Evolutionary conservation across 1,140 invertebrate genomes (phyloP).

Genomic region (Polyergus mexicanus): DNA sequence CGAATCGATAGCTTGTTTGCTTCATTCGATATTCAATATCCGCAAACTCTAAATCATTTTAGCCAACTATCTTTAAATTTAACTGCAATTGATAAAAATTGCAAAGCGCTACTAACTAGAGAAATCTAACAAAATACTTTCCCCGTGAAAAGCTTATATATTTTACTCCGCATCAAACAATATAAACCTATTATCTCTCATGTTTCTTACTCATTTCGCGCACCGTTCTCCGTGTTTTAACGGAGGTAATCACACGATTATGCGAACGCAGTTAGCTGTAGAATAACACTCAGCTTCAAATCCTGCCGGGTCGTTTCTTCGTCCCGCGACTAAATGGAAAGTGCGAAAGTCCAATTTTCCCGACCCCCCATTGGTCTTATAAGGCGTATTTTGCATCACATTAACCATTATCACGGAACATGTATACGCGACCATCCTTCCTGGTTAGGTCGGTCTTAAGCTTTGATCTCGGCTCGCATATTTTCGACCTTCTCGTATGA

Average conservation of each 20-base stretch:
- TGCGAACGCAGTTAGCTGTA: conserved; percentile 1
- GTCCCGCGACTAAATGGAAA: neutral
- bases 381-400: conserved; percentile 34
- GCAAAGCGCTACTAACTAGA: neutral
- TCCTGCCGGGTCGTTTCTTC: neutral
- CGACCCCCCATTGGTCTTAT: conserved; percentile 20
- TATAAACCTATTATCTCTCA: neutral
- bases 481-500: conserved; percentile 43
- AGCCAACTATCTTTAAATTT: neutral
- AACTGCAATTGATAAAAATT: conserved; percentile 16
- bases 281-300: conserved; percentile 23
- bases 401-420: neutral
- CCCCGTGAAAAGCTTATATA: no score
- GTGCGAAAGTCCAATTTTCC: conserved; percentile 12
- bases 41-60: conserved; percentile 7
- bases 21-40: conserved; percentile 4
- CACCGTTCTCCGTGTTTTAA: conserved; percentile 7
- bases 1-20: conserved; percentile 45
- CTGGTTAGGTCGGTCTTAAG: conserved; percentile 29
- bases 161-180: neutral
- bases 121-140: conserved; percentile 1
- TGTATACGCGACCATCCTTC: conserved; percentile 22
- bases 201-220: conserved; percentile 7
- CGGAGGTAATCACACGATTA: conserved; percentile 18
- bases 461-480: conserved; percentile 70